Conservation (phyloP, 2,888 invertebrate species). For the Oithona nana region DNA sequence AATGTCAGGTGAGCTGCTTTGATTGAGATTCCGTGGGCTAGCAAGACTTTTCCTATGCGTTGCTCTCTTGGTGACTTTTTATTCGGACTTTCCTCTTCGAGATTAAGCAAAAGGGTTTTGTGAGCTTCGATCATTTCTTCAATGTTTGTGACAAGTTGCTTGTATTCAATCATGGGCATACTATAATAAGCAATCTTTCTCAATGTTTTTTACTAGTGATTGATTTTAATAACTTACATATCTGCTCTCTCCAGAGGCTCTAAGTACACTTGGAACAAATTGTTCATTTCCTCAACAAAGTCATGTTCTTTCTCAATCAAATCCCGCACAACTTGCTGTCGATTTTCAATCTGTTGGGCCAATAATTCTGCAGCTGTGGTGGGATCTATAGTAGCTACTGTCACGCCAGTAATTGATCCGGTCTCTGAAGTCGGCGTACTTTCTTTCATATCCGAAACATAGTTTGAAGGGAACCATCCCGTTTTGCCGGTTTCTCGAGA, state of each 20-base stretch:
- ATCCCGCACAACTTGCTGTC: conserved; percentile 67
- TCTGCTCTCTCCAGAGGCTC: conserved; percentile 66
- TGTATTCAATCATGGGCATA: background rate
- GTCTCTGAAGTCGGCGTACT: background rate
- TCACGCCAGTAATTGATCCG: background rate
- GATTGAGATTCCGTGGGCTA: conserved; percentile 40
- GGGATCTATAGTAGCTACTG: background rate
- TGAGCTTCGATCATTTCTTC: conserved; percentile 68
- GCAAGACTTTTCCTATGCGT: conserved; percentile 72
- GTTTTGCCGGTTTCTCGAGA: conserved; percentile 46
- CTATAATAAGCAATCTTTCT: background rate
- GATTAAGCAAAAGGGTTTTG: conserved; percentile 50
- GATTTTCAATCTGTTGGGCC: conserved; percentile 46
- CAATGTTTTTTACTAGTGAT: background rate
- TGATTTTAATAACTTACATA: conserved; percentile 43
- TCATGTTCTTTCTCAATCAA: conserved; percentile 78
- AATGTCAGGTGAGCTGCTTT: conserved; percentile 70
- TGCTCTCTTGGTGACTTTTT: conserved; percentile 51
- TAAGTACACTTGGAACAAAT: conserved; percentile 61
- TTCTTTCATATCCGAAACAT: conserved; percentile 37
- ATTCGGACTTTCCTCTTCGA: conserved; percentile 49
- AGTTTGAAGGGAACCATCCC: conserved; percentile 97
- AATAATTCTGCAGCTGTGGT: conserved; percentile 18
- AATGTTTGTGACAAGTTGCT: conserved; percentile 49
- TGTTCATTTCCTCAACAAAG: conserved; percentile 72